Conservation (phyloP, 92 coral and sea anemone species). For the Bergia sp. region DNA sequence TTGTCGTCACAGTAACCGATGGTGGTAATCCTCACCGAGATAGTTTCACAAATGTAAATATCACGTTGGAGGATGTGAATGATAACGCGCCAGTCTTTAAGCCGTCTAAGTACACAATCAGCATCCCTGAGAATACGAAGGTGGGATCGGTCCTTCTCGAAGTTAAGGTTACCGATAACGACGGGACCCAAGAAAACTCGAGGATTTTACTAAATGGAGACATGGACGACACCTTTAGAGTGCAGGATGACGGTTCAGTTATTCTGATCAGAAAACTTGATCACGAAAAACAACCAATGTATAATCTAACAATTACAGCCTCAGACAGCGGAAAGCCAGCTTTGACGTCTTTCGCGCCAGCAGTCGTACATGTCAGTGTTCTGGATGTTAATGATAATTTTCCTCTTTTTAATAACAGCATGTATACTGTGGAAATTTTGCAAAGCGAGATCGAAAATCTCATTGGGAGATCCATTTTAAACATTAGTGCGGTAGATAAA, state of each 20-base stretch:
- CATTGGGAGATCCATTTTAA: neutral
- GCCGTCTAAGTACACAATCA: neutral
- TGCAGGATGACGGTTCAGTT: neutral
- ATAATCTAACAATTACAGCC: neutral
- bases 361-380: neutral
- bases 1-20: neutral
- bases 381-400: slow-evolving; percentile 3
- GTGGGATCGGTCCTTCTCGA: slow-evolving; percentile 16
- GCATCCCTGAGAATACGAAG: slow-evolving; percentile 26
- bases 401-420: neutral
- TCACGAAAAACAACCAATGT: neutral
- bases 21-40: neutral
- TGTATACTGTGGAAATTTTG: neutral
- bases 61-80: slow-evolving; percentile 3
- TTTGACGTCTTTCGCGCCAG: neutral
- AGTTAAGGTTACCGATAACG: neutral
- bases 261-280: neutral
- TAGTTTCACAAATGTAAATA: neutral
- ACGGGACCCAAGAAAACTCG: neutral
- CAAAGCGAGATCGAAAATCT: neutral
- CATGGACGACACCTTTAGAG: neutral
- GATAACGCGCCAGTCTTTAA: slow-evolving; percentile 2
- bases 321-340: neutral
- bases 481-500: slow-evolving; percentile 33
- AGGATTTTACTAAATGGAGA: neutral